phyloP scores from a whole-genome alignment of 2,888 invertebrate species.

The Cordylochernes scorpioides region DNA sequence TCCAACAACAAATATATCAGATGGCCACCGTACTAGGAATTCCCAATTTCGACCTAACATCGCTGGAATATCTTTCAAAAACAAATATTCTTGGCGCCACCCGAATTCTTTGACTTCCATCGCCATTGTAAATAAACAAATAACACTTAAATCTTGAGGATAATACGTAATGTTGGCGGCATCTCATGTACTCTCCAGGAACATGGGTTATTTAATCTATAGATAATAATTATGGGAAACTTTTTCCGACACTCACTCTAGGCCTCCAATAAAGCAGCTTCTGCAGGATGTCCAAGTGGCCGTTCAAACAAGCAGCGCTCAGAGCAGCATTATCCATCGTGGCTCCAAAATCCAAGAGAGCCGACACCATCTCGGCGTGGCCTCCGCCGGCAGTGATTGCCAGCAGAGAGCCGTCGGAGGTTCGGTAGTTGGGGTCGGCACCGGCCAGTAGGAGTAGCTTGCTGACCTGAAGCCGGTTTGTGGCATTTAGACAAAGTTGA shows the following conservation, averaged over 20 bases:
- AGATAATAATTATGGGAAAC: slow-evolving; percentile 1
- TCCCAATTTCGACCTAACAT: too few relatives aligned
- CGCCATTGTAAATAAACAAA: too few relatives aligned
- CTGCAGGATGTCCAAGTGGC: slow-evolving; percentile 46
- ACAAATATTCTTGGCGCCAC: too few relatives aligned
- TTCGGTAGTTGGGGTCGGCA: slow-evolving; percentile 55
- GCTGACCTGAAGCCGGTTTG: slow-evolving; percentile 34
- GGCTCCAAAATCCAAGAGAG: slow-evolving; percentile 72
- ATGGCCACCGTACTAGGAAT: too few relatives aligned
- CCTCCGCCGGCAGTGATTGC: slow-evolving; percentile 75
- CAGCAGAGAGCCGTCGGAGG: slow-evolving; percentile 37
- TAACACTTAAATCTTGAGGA: too few relatives aligned
- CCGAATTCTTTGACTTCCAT: too few relatives aligned
- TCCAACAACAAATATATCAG: too few relatives aligned
- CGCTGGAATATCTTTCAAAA: too few relatives aligned
- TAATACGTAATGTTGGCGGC: too few relatives aligned
- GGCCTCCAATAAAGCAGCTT: slow-evolving; percentile 30
- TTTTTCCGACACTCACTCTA: slow-evolving; percentile 18
- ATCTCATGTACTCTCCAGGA: too few relatives aligned
- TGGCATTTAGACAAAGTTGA: neutral
- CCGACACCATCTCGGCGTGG: slow-evolving; percentile 63
- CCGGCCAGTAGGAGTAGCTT: slow-evolving; percentile 62
- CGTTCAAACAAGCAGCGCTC: slow-evolving; percentile 66
- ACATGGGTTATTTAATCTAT: too few relatives aligned
- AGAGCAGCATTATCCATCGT: slow-evolving; percentile 55